Base-by-base conservation (phyloP, 2,113 vertebrate genomes). In the Phodopus roborovskii region DNA sequence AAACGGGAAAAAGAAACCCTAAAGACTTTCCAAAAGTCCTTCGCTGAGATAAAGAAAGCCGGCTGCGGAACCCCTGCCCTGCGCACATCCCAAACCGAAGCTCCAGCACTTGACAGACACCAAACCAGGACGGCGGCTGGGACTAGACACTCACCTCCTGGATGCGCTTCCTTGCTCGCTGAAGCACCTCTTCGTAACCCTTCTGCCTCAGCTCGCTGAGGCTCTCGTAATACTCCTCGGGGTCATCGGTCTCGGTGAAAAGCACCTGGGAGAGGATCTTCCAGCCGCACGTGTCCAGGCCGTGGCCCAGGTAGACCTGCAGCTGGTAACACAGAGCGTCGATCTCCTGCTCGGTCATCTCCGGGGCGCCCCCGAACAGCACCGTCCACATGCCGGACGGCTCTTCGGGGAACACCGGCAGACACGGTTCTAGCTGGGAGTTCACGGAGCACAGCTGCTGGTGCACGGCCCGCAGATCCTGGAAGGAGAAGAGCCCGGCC, bases 161-260 rank as follows among this genome's bases (percentile, higher is more conserved):
- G 97, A 99, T 99, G 70, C 98, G 98, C 91, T 98, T 98, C 64
- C 99, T 99, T 96, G 99, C 99, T 94, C 99, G 98, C 96, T 99
- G 99, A 85, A 99, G 98, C 39, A 99, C 99, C 70, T 99, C 99
- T 87, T 99, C 99, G n/a, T 99, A 99, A 24, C 99, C 99, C 78
- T 99, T 99, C 94, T 99, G 99, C 81, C 99, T 98, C 97, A 99
- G 99, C 97, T 99, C 99, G 33, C 99, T 99, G 95, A 99, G 98
- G 95, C 99, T 99, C 98, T 99, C 99, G 6, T 99, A 99, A 97
- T 99, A 99, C 96, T 99, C 99, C 91, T 99, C 99, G 0, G 99
- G 98, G 97, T 99, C 99, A 30, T 99, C 99, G 3, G 98, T 98
- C 97, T 99, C 99, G 0, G 99, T 98, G 97, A 99, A 99, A 0